Percentiles rank a stretch among this genome's conserved stretches.
phyloP scores from a whole-genome alignment of 2,113 vertebrate genomes.

The Phycodurus eques region DNA sequence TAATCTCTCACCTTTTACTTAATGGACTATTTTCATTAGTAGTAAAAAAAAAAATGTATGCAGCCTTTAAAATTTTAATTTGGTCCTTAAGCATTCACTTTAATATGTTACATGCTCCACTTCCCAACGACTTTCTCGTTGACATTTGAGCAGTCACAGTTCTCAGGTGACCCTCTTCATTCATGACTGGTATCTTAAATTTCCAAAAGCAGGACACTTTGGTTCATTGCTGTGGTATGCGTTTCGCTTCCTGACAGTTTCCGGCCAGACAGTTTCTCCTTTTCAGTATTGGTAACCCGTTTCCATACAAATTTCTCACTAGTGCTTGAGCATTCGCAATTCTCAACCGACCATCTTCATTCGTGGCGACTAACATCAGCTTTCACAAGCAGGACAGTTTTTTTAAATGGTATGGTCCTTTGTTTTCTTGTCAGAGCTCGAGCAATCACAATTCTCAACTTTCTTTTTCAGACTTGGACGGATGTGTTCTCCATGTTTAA shows the following conservation, averaged over 20 bases:
- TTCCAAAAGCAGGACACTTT: too few relatives aligned
- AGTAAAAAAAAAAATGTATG: background rate
- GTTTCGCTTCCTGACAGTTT: too few relatives aligned
- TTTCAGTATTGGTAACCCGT: too few relatives aligned
- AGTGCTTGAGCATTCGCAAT: too few relatives aligned
- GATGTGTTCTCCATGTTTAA: background rate
- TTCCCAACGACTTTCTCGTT: background rate
- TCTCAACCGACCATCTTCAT: too few relatives aligned
- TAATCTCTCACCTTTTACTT: conserved; percentile 41
- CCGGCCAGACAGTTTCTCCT: too few relatives aligned
- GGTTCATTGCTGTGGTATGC: too few relatives aligned
- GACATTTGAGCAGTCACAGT: background rate
- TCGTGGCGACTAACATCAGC: too few relatives aligned
- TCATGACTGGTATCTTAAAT: too few relatives aligned
- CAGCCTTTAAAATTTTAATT: background rate
- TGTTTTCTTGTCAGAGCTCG: too few relatives aligned
- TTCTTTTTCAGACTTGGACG: background rate
- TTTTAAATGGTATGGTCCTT: background rate
- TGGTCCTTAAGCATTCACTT: background rate
- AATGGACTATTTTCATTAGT: conserved; percentile 36
- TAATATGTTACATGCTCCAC: background rate
- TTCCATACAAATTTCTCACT: too few relatives aligned
- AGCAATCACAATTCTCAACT: too few relatives aligned
- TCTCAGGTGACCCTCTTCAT: background rate
- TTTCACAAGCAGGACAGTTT: background rate